phyloP scores from a whole-genome alignment of 1,140 invertebrate species.

The Magallana angulata region DNA sequence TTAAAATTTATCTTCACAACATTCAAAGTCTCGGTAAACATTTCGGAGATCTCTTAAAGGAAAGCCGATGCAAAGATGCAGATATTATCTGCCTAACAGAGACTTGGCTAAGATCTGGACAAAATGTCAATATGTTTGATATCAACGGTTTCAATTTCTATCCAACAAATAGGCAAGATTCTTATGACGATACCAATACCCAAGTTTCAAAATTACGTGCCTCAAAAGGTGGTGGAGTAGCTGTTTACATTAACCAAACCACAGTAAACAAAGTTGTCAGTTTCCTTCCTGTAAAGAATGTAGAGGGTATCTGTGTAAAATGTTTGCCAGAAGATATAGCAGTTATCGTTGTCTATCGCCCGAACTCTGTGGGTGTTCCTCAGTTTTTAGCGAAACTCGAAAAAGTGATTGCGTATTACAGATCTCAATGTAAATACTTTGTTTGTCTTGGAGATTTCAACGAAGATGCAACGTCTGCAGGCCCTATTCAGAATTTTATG shows the following conservation, averaged over 20 bases:
- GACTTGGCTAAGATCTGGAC: slow-evolving; percentile 29
- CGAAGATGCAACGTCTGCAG: slow-evolving; percentile 3
- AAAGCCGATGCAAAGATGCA: not conserved
- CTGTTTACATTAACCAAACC: not conserved
- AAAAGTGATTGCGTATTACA: not conserved
- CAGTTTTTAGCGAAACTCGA: not conserved
- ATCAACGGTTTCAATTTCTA: not conserved
- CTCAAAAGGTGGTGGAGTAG: slow-evolving; percentile 1
- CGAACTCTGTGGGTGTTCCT: not conserved
- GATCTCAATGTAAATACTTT: not conserved
- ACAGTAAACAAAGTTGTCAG: not conserved
- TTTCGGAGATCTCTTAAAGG: not conserved
- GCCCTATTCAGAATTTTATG: too few species aligned
- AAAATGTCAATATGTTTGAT: not conserved
- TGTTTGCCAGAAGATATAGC: not conserved
- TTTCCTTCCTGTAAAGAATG: not conserved
- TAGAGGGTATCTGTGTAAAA: not conserved
- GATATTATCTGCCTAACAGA: slow-evolving; percentile 45
- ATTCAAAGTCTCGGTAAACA: not conserved
- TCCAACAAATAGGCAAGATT: not conserved
- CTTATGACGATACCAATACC: not conserved
- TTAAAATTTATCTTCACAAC: not conserved
- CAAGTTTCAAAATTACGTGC: not conserved
- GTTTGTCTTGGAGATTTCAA: slow-evolving; percentile 47
- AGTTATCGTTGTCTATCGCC: slow-evolving; percentile 10